phyloP scores from a whole-genome alignment of 2,888 invertebrate species.

The Caenorhabditis sp. region DNA sequence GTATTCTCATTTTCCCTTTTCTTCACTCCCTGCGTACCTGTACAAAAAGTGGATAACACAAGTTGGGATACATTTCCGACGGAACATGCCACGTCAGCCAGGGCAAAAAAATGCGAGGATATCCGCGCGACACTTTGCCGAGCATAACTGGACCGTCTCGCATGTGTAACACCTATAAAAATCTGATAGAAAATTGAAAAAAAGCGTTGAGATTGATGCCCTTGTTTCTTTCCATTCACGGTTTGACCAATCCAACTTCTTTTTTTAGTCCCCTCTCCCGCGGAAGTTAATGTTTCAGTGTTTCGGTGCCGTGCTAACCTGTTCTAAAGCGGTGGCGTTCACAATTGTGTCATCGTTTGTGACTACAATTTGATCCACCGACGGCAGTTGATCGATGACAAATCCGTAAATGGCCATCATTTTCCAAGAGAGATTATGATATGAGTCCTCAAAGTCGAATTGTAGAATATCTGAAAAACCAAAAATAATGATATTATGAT shows the following conservation, averaged over 20 bases:
- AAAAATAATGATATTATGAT: background rate
- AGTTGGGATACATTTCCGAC: conserved; percentile 72
- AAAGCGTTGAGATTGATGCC: background rate
- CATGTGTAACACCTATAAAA: conserved; percentile 53
- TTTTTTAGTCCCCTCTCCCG: conserved; percentile 1
- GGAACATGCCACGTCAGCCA: conserved; percentile 78
- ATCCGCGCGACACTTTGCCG: conserved; percentile 78
- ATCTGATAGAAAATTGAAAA: background rate
- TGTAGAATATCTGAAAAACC: conserved; percentile 72
- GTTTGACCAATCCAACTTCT: background rate
- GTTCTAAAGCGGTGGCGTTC: conserved; percentile 73
- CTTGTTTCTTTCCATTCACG: background rate
- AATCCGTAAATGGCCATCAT: conserved; percentile 78
- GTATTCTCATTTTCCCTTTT: background rate
- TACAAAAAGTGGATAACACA: conserved; percentile 77
- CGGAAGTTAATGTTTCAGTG: conserved; percentile 4
- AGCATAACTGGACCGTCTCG: conserved; percentile 65
- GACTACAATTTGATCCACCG: conserved; percentile 68
- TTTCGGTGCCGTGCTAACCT: conserved; percentile 55
- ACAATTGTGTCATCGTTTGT: conserved; percentile 78
- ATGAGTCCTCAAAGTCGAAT: conserved; percentile 77
- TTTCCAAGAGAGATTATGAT: conserved; percentile 76
- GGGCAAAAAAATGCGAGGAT: conserved; percentile 76
- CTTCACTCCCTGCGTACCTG: conserved; percentile 59
- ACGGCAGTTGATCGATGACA: conserved; percentile 64